Evolutionary conservation across 1,140 invertebrate genomes (phyloP), one percentile per base, ranked within the genome.

Genomic region (Latrodectus geometricus): DNA sequence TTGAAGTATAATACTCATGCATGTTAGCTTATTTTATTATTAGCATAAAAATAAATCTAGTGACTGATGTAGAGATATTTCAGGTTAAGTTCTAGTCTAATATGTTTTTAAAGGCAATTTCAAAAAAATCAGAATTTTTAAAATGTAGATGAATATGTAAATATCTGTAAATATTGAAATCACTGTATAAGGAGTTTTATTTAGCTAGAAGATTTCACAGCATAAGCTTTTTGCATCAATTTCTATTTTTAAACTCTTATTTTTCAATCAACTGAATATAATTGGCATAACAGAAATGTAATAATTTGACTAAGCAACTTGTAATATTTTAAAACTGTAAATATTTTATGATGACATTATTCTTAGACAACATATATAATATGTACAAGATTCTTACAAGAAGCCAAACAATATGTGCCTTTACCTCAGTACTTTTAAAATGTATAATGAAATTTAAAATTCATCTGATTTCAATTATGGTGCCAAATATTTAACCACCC

Each of bases 121-220:
- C 5, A 1, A 35, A 35, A 35, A 35, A 35, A 35, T 35, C 35
- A 35, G 35, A 35, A 35, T 35, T 35, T 35, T 35, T 35, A 35
- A 35, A 35, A 35, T 35, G 35, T 35, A 35, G 35, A 5, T 48
- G 14, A 48, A 5, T 72, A 8, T 73, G 48, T 50, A 50, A 49
- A 50, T n/a, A n/a, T 50, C 17, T 74, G 72, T 74, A 74, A 74
- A 74, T 74, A 50, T n/a, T 74, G 72, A 50, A 74, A 20, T 50
- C 52, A 52, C 52, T 9, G 12, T 17, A 74, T 17, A 9, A 52
- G 12, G 1, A 52, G 17, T 8, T 50, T 12, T n/a, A 74, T 50
- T 20, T 49, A 50, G 52, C 49, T 50, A 74, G 72, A 52, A 50
- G 17, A 74, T 74, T 48, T 48, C 49, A 50, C 52, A 74, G 21